Evolutionary conservation across 2,797 vertebrate species (phyloP), one percentile per base, ranked within the genome.

Genomic region (Halcyon leucocephala): DNA sequence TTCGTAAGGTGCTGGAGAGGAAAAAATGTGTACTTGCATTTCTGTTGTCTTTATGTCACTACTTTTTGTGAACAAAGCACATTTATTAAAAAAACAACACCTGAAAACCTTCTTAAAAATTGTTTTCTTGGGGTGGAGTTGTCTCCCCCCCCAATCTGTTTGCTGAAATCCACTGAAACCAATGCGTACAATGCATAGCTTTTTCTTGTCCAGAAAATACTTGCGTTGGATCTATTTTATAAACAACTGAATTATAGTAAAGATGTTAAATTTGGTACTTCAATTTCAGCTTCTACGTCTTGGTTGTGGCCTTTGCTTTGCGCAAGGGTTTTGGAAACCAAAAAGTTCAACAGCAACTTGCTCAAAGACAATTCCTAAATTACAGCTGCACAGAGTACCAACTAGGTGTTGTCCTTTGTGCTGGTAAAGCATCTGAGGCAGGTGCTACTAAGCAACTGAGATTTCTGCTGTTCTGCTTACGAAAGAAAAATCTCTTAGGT

Each of bases 41-140:
- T 98, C 74, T 97, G 95, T 98, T 98, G 97, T 98, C 96, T 96
- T 97, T 97, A 95, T 98, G 97, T 98, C 97, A 98, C 97, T 97
- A 97, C 96, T 89, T 96, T 98, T 97, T 98, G 97, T 98, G 97
- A 98, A 97, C 96, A 97, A 97, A 98, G 96, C 97, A 97, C 97
- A 98, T 97, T 98, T 98, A 98, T 98, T 98, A 98, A 97, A 95
- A 96, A 80, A 78, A 42, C 26, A 28, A 14, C 3, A 52, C 5
- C 57, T 11, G 6, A 71, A 96, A 93, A 67, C 20, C 35, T 83
- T 85, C 78, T 82, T 39, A 3, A 78, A 49, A 87, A 42, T 18
- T 82, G 54, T 78, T 94, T 94, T 8, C 84, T 90, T 83, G 35
- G 8, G 6, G 13, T 89, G 19, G 16, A 70, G 29, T 29, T 52